Evolutionary conservation across 2,888 invertebrate genomes (phyloP), one percentile per base, ranked within the genome.

Genomic region (Drosophila longiperda): DNA sequence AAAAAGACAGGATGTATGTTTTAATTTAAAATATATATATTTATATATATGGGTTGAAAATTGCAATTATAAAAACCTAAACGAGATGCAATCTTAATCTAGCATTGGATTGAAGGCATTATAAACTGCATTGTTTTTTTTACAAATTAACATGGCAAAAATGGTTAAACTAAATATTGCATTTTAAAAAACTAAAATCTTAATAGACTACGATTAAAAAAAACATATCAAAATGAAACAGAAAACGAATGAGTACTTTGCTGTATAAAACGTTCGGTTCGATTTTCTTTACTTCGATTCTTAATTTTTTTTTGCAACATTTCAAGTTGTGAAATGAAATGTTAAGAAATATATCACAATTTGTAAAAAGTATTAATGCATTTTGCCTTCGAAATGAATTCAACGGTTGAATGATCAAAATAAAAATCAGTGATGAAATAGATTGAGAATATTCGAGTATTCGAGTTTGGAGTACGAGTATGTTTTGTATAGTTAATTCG

Each of bases 311-410:
- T 74, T 87, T 82, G 77, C 64, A 75, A 81, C 86, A 87, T 82
- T 82, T 83, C 85, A 80, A 66, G 70, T 76, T 66, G 73, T 89
- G 58, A 87, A 83, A 84, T 84, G 86, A 87, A 91, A 91, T 91
- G 87, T 89, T 88, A 83, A 91, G 90, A 91, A 91, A 87, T 91
- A 91, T 87, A 87, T 91, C 91, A 91, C 91, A 91, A 91, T 91
- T 90, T 86, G 90, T 91, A 91, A 91, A 88, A 88, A 79, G 86
- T 81, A 73, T 81, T 78, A 80, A 87, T 87, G 87, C 87, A 68
- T 87, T 78, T 76, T 72, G 72, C 78, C 71, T 72, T 82, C 68
- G 61, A 83, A 86, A 80, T 66, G 20, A 82, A 83, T 67, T 73
- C 59, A 86, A 76, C 66, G 69, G 63, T 75, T 68, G 40, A 61